Percentiles rank a stretch among this genome's conserved stretches.
These are phyloP conservation scores for Eulithis testata DNA, from an alignment of 2,888 invertebrate genomes.

Conservation along the genomic window DNA sequence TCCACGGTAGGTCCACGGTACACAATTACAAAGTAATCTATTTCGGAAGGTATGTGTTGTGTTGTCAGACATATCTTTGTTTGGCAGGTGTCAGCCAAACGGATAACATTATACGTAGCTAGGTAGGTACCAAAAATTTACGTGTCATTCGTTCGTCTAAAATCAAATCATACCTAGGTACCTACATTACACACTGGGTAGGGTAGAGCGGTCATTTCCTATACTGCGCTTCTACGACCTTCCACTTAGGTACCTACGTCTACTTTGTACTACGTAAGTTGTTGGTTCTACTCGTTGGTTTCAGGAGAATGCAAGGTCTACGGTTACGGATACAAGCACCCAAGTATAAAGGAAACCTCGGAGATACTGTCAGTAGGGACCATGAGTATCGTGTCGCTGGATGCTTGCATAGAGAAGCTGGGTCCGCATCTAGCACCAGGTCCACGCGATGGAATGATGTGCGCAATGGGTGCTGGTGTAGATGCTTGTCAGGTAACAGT, in stretches of 20 bases:
- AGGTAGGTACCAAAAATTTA: no score
- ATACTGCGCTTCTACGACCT: no score
- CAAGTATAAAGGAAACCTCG: slow-evolving; percentile 50
- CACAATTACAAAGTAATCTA: slow-evolving; percentile 18
- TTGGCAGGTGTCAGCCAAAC: slow-evolving; percentile 17
- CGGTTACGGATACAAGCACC: slow-evolving; percentile 67
- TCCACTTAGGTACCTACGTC: no score
- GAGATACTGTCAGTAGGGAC: slow-evolving; percentile 59
- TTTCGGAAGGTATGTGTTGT: slow-evolving; percentile 3
- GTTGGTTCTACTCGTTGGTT: slow-evolving; percentile 28
- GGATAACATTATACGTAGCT: neutral
- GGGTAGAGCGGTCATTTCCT: no score
- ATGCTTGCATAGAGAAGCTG: slow-evolving; percentile 61
- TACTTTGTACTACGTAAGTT: no score
- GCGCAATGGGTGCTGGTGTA: slow-evolving; percentile 69
- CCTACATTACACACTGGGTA: no score
- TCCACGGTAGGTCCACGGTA: neutral
- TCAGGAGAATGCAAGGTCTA: slow-evolving; percentile 71
- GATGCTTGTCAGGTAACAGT: slow-evolving; percentile 73
- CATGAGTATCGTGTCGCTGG: slow-evolving; percentile 66
- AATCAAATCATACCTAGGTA: neutral
- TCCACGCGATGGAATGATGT: slow-evolving; percentile 69
- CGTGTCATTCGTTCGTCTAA: no score
- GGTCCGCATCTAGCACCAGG: slow-evolving; percentile 65
- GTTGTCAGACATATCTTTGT: slow-evolving; percentile 10